Percentiles rank a stretch among this genome's conserved stretches.
Conservation (phyloP, 2,797 vertebrate species). For the Lerista edwardsae region DNA sequence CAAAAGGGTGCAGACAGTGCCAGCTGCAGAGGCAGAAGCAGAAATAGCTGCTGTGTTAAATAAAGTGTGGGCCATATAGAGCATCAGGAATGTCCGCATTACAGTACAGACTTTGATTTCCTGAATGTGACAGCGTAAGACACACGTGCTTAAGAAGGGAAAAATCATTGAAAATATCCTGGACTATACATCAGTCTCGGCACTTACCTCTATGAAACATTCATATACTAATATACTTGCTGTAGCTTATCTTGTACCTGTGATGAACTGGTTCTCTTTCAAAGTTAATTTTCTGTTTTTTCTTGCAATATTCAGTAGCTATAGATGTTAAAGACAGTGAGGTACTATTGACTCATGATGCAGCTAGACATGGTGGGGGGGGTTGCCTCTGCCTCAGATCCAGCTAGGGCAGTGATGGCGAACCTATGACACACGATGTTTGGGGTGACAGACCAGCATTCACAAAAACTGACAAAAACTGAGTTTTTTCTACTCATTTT, state of each 20-base stretch:
- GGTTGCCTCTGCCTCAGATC: not conserved
- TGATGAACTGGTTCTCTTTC: conserved; percentile 44
- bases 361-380: conserved; percentile 7
- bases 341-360: conserved; percentile 31
- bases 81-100: not conserved
- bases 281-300: conserved; percentile 45
- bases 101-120: not conserved
- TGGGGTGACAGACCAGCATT: too few relatives aligned
- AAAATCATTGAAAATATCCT: not conserved
- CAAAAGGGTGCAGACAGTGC: conserved; percentile 1
- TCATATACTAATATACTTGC: conserved; percentile 55
- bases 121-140: conserved; percentile 30
- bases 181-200: conserved; percentile 55
- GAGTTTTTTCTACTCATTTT: too few relatives aligned
- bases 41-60: conserved; percentile 42
- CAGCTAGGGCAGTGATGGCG: too few relatives aligned
- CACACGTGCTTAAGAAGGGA: not conserved
- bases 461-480: too few relatives aligned
- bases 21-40: not conserved
- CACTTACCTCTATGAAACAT: conserved; percentile 63
- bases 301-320: conserved; percentile 15
- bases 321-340: not conserved
- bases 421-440: too few relatives aligned
- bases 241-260: conserved; percentile 50
- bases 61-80: conserved; percentile 21